Evolutionary conservation across 2,888 invertebrate species (phyloP), one percentile per base, ranked within the genome.

Genomic region (Athalia cordata): DNA sequence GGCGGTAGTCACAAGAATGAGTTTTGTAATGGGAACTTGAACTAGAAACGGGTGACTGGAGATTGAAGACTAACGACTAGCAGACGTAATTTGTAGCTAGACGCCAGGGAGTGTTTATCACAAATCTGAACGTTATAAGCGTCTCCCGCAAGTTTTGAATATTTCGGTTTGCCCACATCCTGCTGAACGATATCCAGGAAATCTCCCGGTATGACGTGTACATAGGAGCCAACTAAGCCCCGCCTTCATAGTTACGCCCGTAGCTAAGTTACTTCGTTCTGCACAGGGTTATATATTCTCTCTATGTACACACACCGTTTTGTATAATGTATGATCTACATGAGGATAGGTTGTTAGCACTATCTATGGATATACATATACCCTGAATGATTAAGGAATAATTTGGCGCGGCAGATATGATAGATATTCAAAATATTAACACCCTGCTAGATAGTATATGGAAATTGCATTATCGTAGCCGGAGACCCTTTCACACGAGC

Each of bases 351-450:
- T 29, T 47, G 59, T 72, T 57, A 47, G 13, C n/a, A 13, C 13
- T 59, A 29, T n/a, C 29, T 2, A 29, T 29, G 29, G 29, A 29
- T 29, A 29, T 29, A 29, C 59, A 45, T 59, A 45, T n/a, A 15
- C 52, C 8, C 45, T 72, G 72, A 72, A 47, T 13, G 72, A 72
- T 72, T 57, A 72, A 72, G 57, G 72, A 59, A 45, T 72, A 72
- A 72, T 72, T 29, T 59, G 72, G 72, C 13, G 59, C 59, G 72
- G 72, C 72, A 47, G 57, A 47, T 72, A 29, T 29, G 47, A 59
- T 47, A 47, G 72, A 72, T 72, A 72, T 72, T 3, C 67, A 4
- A n/a, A 15, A 62, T 13, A 13, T 62, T 62, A 62, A 8, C 8
- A 8, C 13, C 62, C 62, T 9, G 6, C 70, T 9, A 50, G 68